These are phyloP conservation scores for Columbina picui DNA, from an alignment of 2,113 vertebrate species.

Conservation along the genomic window DNA sequence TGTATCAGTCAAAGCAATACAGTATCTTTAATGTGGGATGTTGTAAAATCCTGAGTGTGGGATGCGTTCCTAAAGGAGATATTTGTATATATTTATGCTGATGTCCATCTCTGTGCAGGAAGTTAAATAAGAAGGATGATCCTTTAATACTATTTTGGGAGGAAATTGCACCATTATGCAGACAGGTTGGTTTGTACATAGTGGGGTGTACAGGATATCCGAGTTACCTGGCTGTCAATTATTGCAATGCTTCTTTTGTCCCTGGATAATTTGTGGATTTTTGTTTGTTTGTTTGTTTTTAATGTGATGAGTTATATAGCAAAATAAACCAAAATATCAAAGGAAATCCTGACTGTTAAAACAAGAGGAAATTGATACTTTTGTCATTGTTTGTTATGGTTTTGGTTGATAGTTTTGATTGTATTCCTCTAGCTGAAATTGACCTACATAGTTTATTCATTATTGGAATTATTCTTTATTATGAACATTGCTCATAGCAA, in stretches of 20 bases:
- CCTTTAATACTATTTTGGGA: accelerated
- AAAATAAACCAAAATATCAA: not conserved
- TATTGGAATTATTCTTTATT: accelerated
- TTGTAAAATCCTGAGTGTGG: accelerated
- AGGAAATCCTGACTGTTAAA: not conserved
- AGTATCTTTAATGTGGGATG: not conserved
- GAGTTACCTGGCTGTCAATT: not conserved
- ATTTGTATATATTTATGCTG: accelerated
- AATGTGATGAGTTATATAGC: not conserved
- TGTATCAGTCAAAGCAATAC: not conserved
- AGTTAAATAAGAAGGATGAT: not conserved
- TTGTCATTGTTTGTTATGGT: not conserved
- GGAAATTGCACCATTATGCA: not conserved
- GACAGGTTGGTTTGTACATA: not conserved
- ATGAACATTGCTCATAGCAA: not conserved
- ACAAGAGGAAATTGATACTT: not conserved
- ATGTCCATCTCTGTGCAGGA: not conserved
- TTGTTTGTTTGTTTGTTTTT: not conserved
- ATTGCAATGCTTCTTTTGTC: not conserved
- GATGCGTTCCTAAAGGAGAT: not conserved
- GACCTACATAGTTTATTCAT: accelerated
- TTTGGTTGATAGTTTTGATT: not conserved
- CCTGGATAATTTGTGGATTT: not conserved
- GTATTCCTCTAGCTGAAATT: not conserved
- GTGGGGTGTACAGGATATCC: not conserved